Evolutionary conservation across 2,888 invertebrate species (phyloP).

Genomic region (Brachylomia viminalis): DNA sequence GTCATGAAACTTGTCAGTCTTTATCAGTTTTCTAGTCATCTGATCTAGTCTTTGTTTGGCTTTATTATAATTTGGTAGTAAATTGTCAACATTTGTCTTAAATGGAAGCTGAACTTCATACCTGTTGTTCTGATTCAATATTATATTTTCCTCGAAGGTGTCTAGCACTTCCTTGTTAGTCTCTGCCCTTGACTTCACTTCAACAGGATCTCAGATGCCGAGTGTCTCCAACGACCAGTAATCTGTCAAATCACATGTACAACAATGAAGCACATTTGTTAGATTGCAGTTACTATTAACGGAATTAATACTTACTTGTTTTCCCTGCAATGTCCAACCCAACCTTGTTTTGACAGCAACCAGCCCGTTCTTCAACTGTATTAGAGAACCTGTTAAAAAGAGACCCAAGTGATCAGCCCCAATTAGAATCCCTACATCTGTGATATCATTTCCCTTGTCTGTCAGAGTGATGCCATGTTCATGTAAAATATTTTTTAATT

Average conservation of each 20-base stretch:
- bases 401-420: not conserved
- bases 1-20: not conserved
- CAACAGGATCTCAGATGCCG: slow-evolving; percentile 1
- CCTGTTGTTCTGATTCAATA: not conserved
- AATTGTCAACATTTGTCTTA: slow-evolving; percentile 1
- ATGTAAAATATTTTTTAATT: too few species aligned
- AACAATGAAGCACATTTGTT: not conserved
- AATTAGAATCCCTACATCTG: not conserved
- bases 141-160: not conserved
- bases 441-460: too few species aligned
- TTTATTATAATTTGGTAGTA: not conserved
- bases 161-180: not conserved
- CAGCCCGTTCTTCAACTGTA: not conserved
- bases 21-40: not conserved
- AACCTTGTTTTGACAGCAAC: not conserved
- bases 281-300: not conserved
- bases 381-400: not conserved
- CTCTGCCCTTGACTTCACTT: not conserved
- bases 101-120: slow-evolving; percentile 1
- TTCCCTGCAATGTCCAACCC: slow-evolving; percentile 1
- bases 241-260: not conserved
- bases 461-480: too few species aligned
- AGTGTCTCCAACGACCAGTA: slow-evolving; percentile 3
- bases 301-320: not conserved
- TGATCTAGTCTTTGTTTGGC: not conserved